These are phyloP conservation scores for Drosophila baimaii DNA, from an alignment of 1,140 invertebrate species.

Conservation along the genomic window DNA sequence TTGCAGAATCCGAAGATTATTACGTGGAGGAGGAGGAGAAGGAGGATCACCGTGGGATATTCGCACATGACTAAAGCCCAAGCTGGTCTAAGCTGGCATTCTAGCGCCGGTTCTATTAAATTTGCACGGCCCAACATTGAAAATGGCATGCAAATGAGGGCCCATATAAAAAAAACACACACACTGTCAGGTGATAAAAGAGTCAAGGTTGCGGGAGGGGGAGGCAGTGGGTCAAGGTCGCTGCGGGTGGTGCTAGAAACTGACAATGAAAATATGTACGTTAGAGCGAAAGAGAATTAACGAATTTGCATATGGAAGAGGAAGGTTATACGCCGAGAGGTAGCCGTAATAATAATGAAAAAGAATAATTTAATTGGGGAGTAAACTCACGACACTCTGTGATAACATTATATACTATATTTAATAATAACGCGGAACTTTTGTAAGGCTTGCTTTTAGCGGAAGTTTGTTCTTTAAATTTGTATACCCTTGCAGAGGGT, in stretches of 20 bases:
- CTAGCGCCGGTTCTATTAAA: constrained; percentile 64
- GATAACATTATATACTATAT: neutral
- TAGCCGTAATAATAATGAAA: neutral
- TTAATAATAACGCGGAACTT: neutral
- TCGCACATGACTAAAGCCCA: constrained; percentile 54
- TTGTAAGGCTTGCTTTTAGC: neutral
- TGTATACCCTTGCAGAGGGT: no score
- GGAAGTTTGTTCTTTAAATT: neutral
- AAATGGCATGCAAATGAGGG: constrained; percentile 30
- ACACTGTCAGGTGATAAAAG: constrained; percentile 38
- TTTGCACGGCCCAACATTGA: constrained; percentile 35
- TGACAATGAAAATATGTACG: constrained; percentile 29
- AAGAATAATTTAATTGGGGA: constrained; percentile 1
- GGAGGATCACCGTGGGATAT: constrained; percentile 24
- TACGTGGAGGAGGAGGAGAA: constrained; percentile 4
- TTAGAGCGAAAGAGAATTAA: neutral
- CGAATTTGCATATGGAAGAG: neutral
- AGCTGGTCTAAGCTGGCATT: constrained; percentile 31
- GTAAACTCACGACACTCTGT: neutral
- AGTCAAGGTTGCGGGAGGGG: constrained; percentile 47
- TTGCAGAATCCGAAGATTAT: neutral
- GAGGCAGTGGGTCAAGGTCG: constrained; percentile 58
- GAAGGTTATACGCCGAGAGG: neutral
- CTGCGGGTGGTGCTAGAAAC: constrained; percentile 46
- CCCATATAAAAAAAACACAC: constrained; percentile 22